These are phyloP conservation scores for Brachyptera risi DNA, from an alignment of 2,888 invertebrate genomes.

Conservation along the genomic window DNA sequence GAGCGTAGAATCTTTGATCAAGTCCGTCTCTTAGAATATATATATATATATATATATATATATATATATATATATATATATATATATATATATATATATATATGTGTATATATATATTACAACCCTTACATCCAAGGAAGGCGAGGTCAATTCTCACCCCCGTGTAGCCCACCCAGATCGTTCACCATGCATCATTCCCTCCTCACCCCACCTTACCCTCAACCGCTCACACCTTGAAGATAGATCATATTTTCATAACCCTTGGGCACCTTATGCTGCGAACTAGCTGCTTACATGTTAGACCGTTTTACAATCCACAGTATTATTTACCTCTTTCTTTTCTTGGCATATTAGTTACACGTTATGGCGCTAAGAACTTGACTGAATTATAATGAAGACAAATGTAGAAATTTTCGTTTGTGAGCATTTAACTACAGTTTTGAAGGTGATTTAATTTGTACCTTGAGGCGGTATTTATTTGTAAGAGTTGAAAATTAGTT, in stretches of 20 bases:
- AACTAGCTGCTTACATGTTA: slow-evolving; percentile 15
- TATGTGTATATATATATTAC: too few relatives aligned
- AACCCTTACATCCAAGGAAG: slow-evolving; percentile 6
- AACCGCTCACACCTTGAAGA: neutral
- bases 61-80: too few relatives aligned
- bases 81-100: too few relatives aligned
- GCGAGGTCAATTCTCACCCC: neutral
- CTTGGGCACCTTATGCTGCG: slow-evolving; percentile 19
- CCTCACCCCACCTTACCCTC: neutral
- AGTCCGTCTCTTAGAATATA: neutral
- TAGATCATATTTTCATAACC: slow-evolving; percentile 4
- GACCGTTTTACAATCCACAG: slow-evolving; percentile 9
- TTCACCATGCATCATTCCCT: neutral
- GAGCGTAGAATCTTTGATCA: too few relatives aligned
- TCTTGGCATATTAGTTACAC: slow-evolving; percentile 20
- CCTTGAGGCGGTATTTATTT: slow-evolving; percentile 17
- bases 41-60: too few relatives aligned
- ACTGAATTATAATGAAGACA: slow-evolving; percentile 24
- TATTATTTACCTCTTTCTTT: neutral
- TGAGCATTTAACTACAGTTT: slow-evolving; percentile 9
- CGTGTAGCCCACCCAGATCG: slow-evolving; percentile 24
- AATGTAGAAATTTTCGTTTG: slow-evolving; percentile 21
- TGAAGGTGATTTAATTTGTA: slow-evolving; percentile 3
- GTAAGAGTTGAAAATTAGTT: too few relatives aligned
- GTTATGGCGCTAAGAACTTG: neutral